Evolutionary conservation across 53 echinoderm and acorn worm species (phyloP).

Genomic region (Luidia sarsii): DNA sequence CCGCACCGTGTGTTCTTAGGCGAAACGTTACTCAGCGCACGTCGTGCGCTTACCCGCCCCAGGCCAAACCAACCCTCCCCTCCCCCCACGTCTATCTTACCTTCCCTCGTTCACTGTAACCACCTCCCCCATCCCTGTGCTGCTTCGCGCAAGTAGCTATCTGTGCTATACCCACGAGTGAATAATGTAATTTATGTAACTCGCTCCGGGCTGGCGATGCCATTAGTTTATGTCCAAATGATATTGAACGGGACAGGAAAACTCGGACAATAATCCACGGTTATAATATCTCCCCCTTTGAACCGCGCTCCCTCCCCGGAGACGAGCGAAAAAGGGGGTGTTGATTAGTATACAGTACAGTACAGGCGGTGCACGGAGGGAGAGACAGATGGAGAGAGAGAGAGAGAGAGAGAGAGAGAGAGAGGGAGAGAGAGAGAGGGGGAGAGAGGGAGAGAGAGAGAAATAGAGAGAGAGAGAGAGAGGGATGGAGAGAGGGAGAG

Average conservation of each 20-base stretch:
- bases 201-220: slow-evolving; percentile 31
- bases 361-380: no score
- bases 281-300: slow-evolving; percentile 55
- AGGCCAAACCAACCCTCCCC: no score
- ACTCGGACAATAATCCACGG: slow-evolving; percentile 47
- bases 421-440: no score
- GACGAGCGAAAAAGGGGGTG: slow-evolving; percentile 24
- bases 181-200: slow-evolving; percentile 60
- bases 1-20: no score
- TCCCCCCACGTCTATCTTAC: no score
- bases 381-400: not conserved
- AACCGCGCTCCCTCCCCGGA: slow-evolving; percentile 44
- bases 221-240: slow-evolving; percentile 61
- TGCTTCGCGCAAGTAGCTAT: no score
- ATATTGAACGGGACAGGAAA: slow-evolving; percentile 62
- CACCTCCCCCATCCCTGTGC: no score
- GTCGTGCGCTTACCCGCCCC: no score
- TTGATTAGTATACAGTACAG: slow-evolving; percentile 31
- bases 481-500: not conserved
- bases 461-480: no score
- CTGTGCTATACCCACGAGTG: slow-evolving; percentile 45
- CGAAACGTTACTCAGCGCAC: no score
- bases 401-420: no score
- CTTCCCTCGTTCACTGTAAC: no score
- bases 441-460: not conserved